These are phyloP conservation scores for Chloropsis hardwickii DNA, from an alignment of 2,113 vertebrate genomes.

Conservation along the genomic window DNA sequence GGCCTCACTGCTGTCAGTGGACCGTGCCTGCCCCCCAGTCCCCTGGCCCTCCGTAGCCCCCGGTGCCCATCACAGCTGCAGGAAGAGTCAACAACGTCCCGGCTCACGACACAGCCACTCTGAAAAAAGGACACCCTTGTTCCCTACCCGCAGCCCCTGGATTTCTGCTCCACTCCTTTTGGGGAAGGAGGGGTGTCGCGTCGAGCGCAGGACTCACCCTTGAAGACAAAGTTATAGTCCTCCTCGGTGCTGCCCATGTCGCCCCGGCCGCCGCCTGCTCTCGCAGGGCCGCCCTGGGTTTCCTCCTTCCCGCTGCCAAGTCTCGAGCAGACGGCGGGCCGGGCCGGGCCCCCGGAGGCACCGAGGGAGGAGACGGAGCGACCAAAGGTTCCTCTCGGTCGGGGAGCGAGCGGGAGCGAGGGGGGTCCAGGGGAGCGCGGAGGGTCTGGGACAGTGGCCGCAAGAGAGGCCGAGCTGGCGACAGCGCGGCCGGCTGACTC, in stretches of 20 bases:
- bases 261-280: neutral
- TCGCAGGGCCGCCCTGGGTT: neutral
- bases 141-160: neutral
- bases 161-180: neutral
- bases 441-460: neutral
- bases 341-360: neutral
- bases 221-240: constrained; percentile 96
- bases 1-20: neutral
- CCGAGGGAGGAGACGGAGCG: neutral
- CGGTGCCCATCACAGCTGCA: fast-evolving
- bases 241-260: constrained; percentile 81
- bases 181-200: fast-evolving
- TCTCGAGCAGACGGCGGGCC: neutral
- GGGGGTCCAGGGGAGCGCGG: fast-evolving
- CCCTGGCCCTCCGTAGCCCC: neutral
- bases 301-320: constrained; percentile 9
- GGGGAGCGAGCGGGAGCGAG: neutral
- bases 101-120: neutral
- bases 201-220: constrained; percentile 76
- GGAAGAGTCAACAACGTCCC: fast-evolving
- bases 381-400: neutral
- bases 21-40: fast-evolving
- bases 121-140: neutral
- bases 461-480: neutral
- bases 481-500: neutral